phyloP scores from a whole-genome alignment of 1,140 invertebrate genomes.

The Hycleus phaleratus region DNA sequence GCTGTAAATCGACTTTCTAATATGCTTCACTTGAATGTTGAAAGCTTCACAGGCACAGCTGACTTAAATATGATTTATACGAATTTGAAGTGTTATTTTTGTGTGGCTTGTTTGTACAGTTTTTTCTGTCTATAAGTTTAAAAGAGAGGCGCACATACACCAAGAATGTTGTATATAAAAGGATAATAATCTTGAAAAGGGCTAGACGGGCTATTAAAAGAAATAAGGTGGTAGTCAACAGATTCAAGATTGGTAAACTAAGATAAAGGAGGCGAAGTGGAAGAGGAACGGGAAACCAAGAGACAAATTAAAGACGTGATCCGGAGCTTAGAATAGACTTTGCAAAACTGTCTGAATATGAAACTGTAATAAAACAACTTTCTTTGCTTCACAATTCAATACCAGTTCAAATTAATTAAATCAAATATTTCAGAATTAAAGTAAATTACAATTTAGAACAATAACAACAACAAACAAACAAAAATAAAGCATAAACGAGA shows the following conservation, averaged over 20 bases:
- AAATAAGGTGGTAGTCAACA: conserved; percentile 11
- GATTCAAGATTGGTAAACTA: conserved; percentile 1
- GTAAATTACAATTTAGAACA: too few species aligned
- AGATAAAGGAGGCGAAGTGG: conserved; percentile 9
- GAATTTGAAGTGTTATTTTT: conserved; percentile 26
- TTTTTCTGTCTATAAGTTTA: too few species aligned
- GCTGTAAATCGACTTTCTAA: conserved; percentile 22
- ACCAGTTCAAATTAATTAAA: too few species aligned
- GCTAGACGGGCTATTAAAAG: conserved; percentile 4
- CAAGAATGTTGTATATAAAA: too few species aligned
- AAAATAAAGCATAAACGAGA: background rate
- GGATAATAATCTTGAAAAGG: too few species aligned
- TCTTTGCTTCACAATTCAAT: background rate
- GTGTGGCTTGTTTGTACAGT: conserved; percentile 8
- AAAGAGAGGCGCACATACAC: too few species aligned
- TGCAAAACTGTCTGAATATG: conserved; percentile 9
- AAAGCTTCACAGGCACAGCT: conserved; percentile 30
- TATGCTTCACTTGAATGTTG: conserved; percentile 28
- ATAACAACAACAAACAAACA: too few species aligned
- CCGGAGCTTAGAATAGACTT: conserved; percentile 3
- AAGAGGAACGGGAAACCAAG: too few species aligned
- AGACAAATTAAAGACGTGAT: conserved; percentile 21
- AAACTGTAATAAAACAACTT: background rate
- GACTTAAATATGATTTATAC: conserved; percentile 32
- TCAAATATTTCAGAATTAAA: too few species aligned